These are phyloP conservation scores for Drosophila dives DNA, from an alignment of 2,888 invertebrate genomes.

Conservation along the genomic window DNA sequence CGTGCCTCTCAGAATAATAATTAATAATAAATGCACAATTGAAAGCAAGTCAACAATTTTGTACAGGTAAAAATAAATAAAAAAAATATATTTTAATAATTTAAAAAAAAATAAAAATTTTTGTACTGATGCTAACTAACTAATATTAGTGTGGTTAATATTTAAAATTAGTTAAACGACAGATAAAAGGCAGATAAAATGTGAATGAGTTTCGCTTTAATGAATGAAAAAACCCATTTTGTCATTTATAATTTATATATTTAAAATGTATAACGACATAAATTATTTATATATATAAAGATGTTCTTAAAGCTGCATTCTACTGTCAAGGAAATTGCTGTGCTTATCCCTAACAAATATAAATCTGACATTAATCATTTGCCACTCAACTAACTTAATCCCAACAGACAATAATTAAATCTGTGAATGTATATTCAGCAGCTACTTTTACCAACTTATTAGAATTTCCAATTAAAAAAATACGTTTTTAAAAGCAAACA, in stretches of 20 bases:
- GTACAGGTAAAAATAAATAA: neutral
- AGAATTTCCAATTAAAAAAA: neutral
- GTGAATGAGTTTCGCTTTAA: neutral
- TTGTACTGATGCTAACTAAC: neutral
- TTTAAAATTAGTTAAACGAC: neutral
- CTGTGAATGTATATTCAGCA: neutral
- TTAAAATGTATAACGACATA: neutral
- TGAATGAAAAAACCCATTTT: neutral
- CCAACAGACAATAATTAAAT: neutral
- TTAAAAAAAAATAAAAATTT: neutral
- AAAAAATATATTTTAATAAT: neutral
- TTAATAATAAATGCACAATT: neutral
- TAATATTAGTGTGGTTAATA: neutral
- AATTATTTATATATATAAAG: neutral
- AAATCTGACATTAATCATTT: constrained; percentile 10
- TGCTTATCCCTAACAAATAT: neutral
- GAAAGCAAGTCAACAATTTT: neutral
- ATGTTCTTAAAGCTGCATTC: neutral
- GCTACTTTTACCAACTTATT: neutral
- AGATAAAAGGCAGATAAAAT: neutral
- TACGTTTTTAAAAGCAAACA: neutral
- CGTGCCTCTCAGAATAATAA: neutral
- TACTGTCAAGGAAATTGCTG: neutral
- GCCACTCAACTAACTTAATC: constrained; percentile 7
- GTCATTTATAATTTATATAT: neutral